Base-by-base conservation (phyloP, 2,888 invertebrate genomes). In the Drosophila neutralis region DNA sequence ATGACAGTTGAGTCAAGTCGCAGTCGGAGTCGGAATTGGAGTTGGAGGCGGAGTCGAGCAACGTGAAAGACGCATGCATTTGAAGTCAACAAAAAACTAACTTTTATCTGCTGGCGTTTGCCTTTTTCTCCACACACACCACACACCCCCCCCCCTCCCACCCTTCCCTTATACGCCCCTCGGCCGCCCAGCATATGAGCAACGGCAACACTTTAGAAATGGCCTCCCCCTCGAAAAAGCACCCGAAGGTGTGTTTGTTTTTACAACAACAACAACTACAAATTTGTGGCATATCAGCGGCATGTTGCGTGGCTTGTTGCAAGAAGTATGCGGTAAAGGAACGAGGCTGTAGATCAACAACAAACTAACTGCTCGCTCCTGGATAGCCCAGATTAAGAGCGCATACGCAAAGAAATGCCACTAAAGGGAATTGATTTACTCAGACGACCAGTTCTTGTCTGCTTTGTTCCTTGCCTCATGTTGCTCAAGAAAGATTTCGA, bases 391-490 rank as follows among this genome's bases (percentile, higher is more conserved):
- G 73, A 78, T 68, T 73, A 81, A 77, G 56, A 68, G 78, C 73
- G 70, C 68, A 79, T 68, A 73, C 57, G 67, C 62, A 58, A 72
- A 68, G 49, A 78, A 64, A 79, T 74, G 75, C 80, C 86, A 90
- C 90, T 89, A 81, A 89, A 89, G 89, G 84, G 89, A 90, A 91
- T 91, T 91, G 91, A 92, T 92, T 92, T 89, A 70, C 79, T 60
- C 73, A 78, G 52, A 62, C 60, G 67, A 68, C 61, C 54, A 33
- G 38, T 62, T 71, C 51, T 18, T 24, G 70, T 60, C 52, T 38
- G 51, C 38, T 38, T 51, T 42, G 42, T 42, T 54, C 2, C 18
- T 27, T 27, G 38, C 1, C 15, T 56, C 27, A 2, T 40, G 5
- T 40, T 56, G 38, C 56, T 29, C n/a, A 4, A 15, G 27, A 57